Evolutionary conservation across 2,797 vertebrate genomes (phyloP).

Genomic region (Acrossocheilus wenchowensis): DNA sequence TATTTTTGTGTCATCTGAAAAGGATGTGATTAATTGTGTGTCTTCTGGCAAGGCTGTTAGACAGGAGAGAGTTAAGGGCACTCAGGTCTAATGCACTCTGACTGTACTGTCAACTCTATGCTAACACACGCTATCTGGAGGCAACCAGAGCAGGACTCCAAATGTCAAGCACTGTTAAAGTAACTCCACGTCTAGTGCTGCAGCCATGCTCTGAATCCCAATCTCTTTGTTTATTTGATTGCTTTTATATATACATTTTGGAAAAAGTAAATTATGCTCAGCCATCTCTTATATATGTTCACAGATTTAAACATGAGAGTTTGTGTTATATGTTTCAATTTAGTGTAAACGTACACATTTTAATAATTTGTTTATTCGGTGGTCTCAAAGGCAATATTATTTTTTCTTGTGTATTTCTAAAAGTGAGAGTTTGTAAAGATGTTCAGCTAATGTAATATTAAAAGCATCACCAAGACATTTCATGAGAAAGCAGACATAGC

Average conservation of each 20-base stretch:
- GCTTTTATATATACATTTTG: not conserved
- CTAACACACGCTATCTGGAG: conserved; percentile 24
- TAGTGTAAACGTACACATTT: not conserved
- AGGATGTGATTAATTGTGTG: conserved; percentile 18
- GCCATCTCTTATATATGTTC: not conserved
- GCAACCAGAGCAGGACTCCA: conserved; percentile 23
- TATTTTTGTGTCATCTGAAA: conserved; percentile 28
- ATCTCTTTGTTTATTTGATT: not conserved
- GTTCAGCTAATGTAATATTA: not conserved
- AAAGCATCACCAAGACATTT: conserved; percentile 6
- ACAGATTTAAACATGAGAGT: not conserved
- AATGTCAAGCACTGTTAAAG: conserved; percentile 44
- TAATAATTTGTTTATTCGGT: not conserved
- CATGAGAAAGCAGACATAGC: conserved; percentile 22
- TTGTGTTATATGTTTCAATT: not conserved
- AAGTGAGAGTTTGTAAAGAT: conserved; percentile 7
- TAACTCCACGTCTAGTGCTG: not conserved
- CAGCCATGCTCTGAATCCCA: not conserved
- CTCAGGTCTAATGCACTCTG: conserved; percentile 23
- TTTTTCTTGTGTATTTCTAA: not conserved
- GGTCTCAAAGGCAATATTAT: not conserved
- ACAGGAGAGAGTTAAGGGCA: conserved; percentile 22
- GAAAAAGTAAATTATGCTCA: not conserved
- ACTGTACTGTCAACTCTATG: conserved; percentile 40
- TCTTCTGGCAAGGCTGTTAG: conserved; percentile 7